Base-by-base conservation (phyloP, 2,113 vertebrate genomes). In the Ciconia maguari region DNA sequence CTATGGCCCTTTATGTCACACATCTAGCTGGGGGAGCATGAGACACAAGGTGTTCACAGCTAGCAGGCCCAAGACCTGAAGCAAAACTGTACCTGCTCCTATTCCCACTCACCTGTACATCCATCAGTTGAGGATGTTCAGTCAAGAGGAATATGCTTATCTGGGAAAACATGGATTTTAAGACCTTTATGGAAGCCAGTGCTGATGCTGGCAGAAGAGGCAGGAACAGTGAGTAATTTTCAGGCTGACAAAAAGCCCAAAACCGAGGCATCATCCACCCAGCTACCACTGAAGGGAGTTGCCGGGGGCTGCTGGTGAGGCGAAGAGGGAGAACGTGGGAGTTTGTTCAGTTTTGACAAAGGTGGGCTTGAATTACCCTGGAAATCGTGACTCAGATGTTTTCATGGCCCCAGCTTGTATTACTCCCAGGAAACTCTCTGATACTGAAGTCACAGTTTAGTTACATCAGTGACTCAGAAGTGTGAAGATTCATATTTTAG, bases 401-500 rank as follows among this genome's bases (percentile, higher is more conserved):
- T 97, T 98, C 71, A 75, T 98, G 96, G 97, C 97, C 97, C 95
- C 90, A 68, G 97, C 97, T 98, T 98, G 97, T 96, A 99, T 98
- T 98, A 98, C 98, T 98, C 98, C 98, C 98, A 99, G 98, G 98
- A 98, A 99, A 98, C 95, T 98, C 97, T 99, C 98, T 97, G 98
- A 98, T 98, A 97, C 97, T 97, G 91, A 98, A 99, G 98, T 98
- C 98, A 98, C 98, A 98, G 98, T 98, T 98, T 99, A 98, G 98
- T 99, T 99, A 99, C 98, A 98, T 98, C 90, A 97, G 98, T 99
- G 99, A 99, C 98, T 99, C 99, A 99, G 98, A 99, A 98, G 99
- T 99, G 99, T 98, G 99, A 99, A 99, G 96, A 98, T 98, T 99
- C 97, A 98, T 99, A 98, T 99, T 99, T 99, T 99, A 99, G 98